Evolutionary conservation across 1,140 invertebrate species (phyloP).

Genomic region (Odontomachus brunneus): DNA sequence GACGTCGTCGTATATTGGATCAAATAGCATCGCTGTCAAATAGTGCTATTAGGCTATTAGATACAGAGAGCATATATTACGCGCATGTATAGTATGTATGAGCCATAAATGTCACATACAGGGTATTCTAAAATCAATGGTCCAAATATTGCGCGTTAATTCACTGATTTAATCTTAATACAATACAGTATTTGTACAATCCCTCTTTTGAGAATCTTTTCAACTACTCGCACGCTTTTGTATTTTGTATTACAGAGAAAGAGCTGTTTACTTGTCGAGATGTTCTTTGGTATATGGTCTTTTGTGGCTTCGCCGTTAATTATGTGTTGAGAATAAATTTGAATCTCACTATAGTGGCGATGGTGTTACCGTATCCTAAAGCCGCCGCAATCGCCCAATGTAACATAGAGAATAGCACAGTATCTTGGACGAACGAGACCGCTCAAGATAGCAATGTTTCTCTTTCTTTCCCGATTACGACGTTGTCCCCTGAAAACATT

Average conservation of each 20-base stretch:
- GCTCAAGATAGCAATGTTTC: neutral
- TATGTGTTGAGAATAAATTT: conserved; percentile 94
- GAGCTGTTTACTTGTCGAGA: conserved; percentile 81
- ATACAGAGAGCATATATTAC: neutral
- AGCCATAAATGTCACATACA: too few species aligned
- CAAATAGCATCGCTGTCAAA: neutral
- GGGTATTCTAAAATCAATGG: too few species aligned
- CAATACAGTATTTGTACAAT: neutral
- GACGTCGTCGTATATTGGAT: neutral
- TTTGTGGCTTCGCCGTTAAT: conserved; percentile 91
- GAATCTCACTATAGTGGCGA: conserved; percentile 94
- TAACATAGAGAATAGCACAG: conserved; percentile 26
- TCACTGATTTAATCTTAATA: too few species aligned
- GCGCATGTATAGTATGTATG: neutral
- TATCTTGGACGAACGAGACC: neutral
- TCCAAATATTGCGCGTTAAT: too few species aligned
- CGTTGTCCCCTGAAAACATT: neutral
- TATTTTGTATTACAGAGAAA: conserved; percentile 62
- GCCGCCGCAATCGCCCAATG: conserved; percentile 75
- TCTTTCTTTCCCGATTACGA: neutral
- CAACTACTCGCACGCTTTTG: neutral
- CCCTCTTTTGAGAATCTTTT: neutral
- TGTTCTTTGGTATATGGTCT: conserved; percentile 89
- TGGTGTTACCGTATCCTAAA: conserved; percentile 87
- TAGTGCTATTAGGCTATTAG: too few species aligned